Base-by-base conservation (phyloP, 2,797 vertebrate genomes). In the Cynopterus sphinx region DNA sequence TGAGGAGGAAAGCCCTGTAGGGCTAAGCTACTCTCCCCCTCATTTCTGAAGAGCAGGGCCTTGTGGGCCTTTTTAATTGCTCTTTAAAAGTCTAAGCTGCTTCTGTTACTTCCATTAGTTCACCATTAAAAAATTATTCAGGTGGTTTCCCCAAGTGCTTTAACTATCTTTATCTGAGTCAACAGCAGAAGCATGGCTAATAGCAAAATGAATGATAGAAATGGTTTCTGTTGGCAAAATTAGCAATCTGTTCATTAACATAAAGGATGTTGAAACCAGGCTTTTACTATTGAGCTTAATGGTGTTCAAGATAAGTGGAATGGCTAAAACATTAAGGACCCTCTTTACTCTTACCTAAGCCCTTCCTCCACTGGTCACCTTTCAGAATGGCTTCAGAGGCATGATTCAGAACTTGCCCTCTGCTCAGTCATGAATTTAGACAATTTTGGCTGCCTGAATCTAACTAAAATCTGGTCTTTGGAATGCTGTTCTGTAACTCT, bases 151-250 rank as follows among this genome's bases (percentile, higher is more conserved):
- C 26, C 28, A 59, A n/a, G 46, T 65, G 39, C 61, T 73, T 33
- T 83, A 77, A 57, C 59, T 82, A 26, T n/a, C 74, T 90, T 70
- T 87, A 87, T 74, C 75, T 79, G 36, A 74, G 55, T 86, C 86
- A 73, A 59, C 12, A 59, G 51, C 68, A 92, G 90, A 95, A 87
- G 26, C 33, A 59, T 65, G 46, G 51, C 67, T 90, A 91, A 67
- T 88, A 92, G 74, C 71, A 74, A 61, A 90, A 43, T 70, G 63
- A 93, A 67, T 53, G 65, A 41, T 3, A 83, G 65, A 71, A 74
- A 88, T 39, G n/a, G 31, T 21, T 95, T 94, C 71, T 75, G 70
- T 41, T 92, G 93, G 91, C 59, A 95, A 88, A 96, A 93, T 59
- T 43, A 82, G 51, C 15, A 19, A 53, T 70, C 49, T 87, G 31